phyloP scores from a whole-genome alignment of 2,113 vertebrate species.

The Neotoma lepida region DNA sequence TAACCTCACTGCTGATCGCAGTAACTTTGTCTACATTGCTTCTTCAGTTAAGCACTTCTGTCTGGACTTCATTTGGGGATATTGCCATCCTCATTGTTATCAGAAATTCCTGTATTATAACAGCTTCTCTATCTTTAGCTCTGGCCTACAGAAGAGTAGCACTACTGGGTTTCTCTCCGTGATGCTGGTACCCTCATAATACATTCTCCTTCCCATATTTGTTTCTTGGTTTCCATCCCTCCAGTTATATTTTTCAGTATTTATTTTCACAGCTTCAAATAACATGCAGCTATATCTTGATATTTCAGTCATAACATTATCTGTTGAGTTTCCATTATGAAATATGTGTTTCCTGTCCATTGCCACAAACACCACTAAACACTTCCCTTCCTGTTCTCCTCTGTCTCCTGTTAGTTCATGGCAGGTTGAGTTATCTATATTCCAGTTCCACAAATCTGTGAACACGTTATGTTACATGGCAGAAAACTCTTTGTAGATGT shows the following conservation, averaged over 20 bases:
- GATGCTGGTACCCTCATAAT: not conserved
- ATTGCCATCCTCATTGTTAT: not conserved
- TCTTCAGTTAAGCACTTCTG: conserved; percentile 24
- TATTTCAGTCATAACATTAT: conserved; percentile 18
- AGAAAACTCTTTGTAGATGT: not conserved
- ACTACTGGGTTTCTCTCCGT: not conserved
- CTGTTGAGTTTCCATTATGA: not conserved
- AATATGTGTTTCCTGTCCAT: not conserved
- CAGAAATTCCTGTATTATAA: not conserved
- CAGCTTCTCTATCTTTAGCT: not conserved
- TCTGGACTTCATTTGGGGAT: not conserved
- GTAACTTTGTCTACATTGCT: not conserved
- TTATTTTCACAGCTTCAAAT: conserved; percentile 22
- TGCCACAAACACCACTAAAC: not conserved
- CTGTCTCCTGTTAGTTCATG: not conserved
- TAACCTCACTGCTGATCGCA: not conserved
- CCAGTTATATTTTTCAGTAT: not conserved
- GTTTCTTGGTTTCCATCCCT: not conserved
- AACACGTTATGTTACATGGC: not conserved
- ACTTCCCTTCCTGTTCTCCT: not conserved
- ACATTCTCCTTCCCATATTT: not conserved
- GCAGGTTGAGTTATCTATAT: not conserved
- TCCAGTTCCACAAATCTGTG: not conserved
- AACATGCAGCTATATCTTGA: not conserved
- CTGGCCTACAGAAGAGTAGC: not conserved